Evolutionary conservation across 2,888 invertebrate species (phyloP).

Genomic region (Athetis lepigone): DNA sequence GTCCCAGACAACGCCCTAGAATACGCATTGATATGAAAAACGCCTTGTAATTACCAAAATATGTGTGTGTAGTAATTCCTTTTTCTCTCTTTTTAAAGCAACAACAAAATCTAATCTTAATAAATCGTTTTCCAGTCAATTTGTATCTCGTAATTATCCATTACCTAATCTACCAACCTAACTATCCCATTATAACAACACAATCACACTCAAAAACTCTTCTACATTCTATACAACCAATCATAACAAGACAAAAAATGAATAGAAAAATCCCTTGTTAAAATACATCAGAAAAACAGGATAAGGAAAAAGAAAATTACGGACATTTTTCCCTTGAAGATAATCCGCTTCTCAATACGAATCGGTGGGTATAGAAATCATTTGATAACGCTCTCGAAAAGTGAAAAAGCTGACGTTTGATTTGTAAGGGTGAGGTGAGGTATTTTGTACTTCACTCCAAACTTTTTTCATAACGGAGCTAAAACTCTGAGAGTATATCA

Average conservation of each 20-base stretch:
- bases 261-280: neutral
- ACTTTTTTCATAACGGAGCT: slow-evolving; percentile 19
- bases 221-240: neutral
- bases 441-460: slow-evolving; percentile 9
- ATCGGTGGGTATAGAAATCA: slow-evolving; percentile 33
- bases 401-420: slow-evolving; percentile 42
- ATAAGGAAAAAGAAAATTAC: slow-evolving; percentile 24
- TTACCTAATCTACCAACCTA: no score
- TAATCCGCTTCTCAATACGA: slow-evolving; percentile 31
- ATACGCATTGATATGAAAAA: no score
- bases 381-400: slow-evolving; percentile 32
- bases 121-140: no score
- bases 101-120: no score
- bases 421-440: slow-evolving; percentile 14
- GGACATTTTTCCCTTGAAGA: slow-evolving; percentile 13
- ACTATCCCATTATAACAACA: no score
- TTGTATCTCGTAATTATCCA: no score
- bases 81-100: no score
- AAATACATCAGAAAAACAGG: slow-evolving; percentile 18
- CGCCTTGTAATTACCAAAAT: no score
- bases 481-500: slow-evolving; percentile 8
- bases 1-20: no score
- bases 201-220: neutral
- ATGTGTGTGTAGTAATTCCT: no score
- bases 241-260: slow-evolving; percentile 1